Conservation (phyloP, 1,140 invertebrate species). For the Drosophila watanabei region DNA sequence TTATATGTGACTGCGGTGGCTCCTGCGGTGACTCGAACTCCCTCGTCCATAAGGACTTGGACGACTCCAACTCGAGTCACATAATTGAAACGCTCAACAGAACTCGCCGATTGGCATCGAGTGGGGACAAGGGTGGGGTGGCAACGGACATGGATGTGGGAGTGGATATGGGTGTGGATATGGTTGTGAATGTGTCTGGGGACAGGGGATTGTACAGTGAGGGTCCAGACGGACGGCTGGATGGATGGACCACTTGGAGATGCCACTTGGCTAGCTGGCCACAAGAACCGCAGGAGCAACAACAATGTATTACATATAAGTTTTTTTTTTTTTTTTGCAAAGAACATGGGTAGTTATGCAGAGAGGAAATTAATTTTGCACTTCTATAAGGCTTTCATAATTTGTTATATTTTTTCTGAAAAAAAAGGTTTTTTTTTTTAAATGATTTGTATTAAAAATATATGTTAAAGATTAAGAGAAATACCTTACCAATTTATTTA, state of each 20-base stretch:
- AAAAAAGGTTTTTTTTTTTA: neutral
- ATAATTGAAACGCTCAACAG: constrained; percentile 80
- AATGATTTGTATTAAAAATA: neutral
- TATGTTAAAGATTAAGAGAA: neutral
- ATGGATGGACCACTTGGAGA: constrained; percentile 60
- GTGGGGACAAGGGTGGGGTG: neutral
- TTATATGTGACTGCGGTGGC: constrained; percentile 70
- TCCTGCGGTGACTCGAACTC: constrained; percentile 33
- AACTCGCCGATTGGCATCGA: constrained; percentile 46
- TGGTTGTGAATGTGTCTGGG: constrained; percentile 1
- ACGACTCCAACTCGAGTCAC: constrained; percentile 37
- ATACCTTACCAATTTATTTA: neutral
- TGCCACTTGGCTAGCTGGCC: constrained; percentile 46
- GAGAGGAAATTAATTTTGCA: neutral
- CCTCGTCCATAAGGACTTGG: constrained; percentile 35
- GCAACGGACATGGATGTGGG: neutral
- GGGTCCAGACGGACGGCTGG: constrained; percentile 7
- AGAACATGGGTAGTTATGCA: constrained; percentile 3
- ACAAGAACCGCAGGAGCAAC: constrained; percentile 50
- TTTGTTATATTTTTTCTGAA: neutral
- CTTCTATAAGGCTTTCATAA: neutral
- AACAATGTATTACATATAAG: constrained; percentile 67
- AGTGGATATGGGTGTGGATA: neutral
- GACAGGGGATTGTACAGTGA: neutral
- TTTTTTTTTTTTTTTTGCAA: constrained; percentile 40